phyloP scores from a whole-genome alignment of 2,113 vertebrate genomes.

The Mobula birostris region DNA sequence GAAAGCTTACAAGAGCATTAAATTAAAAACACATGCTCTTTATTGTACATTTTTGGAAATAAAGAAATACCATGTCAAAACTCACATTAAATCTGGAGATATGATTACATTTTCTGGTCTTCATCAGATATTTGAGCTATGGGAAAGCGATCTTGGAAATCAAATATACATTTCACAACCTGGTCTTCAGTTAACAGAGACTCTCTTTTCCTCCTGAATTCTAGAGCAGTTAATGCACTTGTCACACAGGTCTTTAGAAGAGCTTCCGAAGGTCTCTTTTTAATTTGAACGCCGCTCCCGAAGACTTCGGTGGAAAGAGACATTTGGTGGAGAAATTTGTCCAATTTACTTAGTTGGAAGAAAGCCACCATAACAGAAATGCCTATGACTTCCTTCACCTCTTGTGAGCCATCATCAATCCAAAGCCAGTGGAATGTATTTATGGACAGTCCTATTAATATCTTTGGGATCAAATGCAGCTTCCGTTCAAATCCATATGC shows the following conservation, averaged over 20 bases:
- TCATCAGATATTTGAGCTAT: background rate
- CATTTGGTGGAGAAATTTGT: too few relatives aligned
- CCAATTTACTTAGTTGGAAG: background rate
- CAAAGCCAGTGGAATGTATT: background rate
- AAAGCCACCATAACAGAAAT: background rate
- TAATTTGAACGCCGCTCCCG: background rate
- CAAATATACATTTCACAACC: background rate
- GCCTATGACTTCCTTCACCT: background rate
- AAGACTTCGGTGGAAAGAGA: too few relatives aligned
- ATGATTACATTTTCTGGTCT: background rate
- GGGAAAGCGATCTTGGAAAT: background rate
- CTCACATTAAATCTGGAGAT: background rate
- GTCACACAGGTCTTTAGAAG: background rate
- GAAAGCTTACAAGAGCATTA: background rate
- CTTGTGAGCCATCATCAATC: background rate
- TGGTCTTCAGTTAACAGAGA: background rate
- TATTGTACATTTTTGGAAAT: background rate
- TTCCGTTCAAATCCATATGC: too few relatives aligned
- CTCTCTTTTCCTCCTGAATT: background rate
- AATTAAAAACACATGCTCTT: background rate
- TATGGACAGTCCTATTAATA: background rate
- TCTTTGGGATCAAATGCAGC: too few relatives aligned
- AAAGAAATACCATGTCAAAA: background rate
- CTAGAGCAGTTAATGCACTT: background rate
- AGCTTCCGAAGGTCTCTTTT: background rate